Percentiles rank a stretch among this genome's conserved stretches.
Evolutionary conservation across 2,797 vertebrate genomes (phyloP).

Genomic region (Acomys russatus): DNA sequence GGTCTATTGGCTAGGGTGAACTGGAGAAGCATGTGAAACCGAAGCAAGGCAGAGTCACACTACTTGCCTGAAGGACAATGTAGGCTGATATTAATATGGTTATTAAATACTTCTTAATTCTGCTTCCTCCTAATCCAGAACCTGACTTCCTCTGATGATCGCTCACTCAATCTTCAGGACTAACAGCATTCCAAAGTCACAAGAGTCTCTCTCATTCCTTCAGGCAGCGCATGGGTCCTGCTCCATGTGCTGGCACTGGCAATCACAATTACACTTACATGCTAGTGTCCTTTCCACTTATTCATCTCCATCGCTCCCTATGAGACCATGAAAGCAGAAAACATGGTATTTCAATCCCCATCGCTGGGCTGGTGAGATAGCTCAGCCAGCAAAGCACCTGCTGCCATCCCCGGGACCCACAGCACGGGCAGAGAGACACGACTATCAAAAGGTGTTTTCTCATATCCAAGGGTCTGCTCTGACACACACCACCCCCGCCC

Average conservation of each 20-base stretch:
- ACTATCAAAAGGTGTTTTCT: not conserved
- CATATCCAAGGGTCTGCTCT: not conserved
- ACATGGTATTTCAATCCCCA: not conserved
- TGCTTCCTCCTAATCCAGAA: not conserved
- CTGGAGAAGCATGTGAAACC: not conserved
- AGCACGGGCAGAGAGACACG: not conserved
- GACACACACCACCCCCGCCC: no score
- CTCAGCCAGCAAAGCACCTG: not conserved
- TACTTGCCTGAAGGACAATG: not conserved
- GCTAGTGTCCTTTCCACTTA: not conserved
- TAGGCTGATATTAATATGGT: not conserved
- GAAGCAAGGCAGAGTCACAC: not conserved
- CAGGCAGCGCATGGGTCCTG: not conserved
- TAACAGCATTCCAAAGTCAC: not conserved
- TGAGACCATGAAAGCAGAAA: not conserved
- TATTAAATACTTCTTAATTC: conserved; percentile 31
- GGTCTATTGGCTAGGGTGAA: not conserved
- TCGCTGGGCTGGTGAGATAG: not conserved
- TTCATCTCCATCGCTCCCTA: not conserved
- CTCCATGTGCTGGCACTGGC: not conserved
- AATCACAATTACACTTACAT: conserved; percentile 6
- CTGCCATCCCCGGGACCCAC: not conserved
- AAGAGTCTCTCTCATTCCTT: conserved; percentile 11
- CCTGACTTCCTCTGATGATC: not conserved
- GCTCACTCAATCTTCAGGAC: conserved; percentile 36